Evolutionary conservation across 2,113 vertebrate species (phyloP).

Genomic region (Agapornis roseicollis): DNA sequence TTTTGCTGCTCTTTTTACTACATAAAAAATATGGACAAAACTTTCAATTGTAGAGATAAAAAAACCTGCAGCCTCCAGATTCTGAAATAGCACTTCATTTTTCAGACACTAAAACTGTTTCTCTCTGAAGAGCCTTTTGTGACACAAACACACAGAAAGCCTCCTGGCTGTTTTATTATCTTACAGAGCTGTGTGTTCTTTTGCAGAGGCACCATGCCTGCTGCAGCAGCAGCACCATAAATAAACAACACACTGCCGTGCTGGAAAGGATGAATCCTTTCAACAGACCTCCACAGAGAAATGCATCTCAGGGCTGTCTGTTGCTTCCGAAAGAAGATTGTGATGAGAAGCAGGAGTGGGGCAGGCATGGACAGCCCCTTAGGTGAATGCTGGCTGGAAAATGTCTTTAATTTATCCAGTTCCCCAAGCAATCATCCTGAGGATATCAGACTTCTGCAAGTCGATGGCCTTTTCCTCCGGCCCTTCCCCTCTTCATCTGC

Average conservation of each 20-base stretch:
- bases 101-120: background rate
- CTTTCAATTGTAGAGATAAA: background rate
- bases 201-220: background rate
- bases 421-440: background rate
- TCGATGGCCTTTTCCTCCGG: background rate
- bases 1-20: background rate
- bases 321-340: background rate
- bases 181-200: background rate
- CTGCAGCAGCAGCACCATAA: slow-evolving; percentile 19
- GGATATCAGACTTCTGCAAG: background rate
- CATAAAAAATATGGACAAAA: background rate
- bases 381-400: background rate
- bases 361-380: background rate
- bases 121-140: slow-evolving; percentile 35
- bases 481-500: background rate
- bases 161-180: slow-evolving; percentile 56
- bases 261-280: slow-evolving; percentile 41
- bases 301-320: background rate
- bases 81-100: slow-evolving; percentile 35
- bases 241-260: slow-evolving; percentile 3
- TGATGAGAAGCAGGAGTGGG: background rate
- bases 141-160: background rate
- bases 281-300: background rate
- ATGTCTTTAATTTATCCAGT: background rate
- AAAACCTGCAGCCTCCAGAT: background rate